Conservation (phyloP, 2,113 vertebrate species). For the Clarias macrocephalus region DNA sequence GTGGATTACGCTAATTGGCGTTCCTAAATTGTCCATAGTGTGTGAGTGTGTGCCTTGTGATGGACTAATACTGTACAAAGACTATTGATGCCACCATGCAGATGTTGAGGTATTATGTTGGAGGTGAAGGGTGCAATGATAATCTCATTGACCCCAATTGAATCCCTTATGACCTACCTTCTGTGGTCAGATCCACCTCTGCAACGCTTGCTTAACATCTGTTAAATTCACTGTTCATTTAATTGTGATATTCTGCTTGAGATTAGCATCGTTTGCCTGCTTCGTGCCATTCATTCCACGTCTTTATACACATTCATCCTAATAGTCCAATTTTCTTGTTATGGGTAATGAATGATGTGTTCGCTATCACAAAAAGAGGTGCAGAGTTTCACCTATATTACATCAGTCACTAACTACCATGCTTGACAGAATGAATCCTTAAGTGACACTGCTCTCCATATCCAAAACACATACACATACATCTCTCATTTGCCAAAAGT, state of each 20-base stretch:
- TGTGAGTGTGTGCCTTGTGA: too few species aligned
- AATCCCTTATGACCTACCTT: background rate
- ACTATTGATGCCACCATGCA: background rate
- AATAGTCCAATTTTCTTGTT: slow-evolving; percentile 29
- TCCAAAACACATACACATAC: background rate
- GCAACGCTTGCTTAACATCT: background rate
- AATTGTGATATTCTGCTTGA: background rate
- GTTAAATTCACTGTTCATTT: background rate
- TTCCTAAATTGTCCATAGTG: too few species aligned
- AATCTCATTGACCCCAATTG: background rate
- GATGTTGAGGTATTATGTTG: slow-evolving; percentile 4
- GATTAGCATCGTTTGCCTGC: background rate
- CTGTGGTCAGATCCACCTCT: background rate
- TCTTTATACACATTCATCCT: background rate
- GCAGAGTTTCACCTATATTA: slow-evolving; percentile 47
- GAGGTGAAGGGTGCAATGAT: background rate
- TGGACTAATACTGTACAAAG: too few species aligned
- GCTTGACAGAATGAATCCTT: slow-evolving; percentile 39
- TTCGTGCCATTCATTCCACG: background rate
- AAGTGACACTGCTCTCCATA: slow-evolving; percentile 8
- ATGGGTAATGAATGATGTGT: slow-evolving; percentile 29
- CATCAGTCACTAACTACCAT: slow-evolving; percentile 50
- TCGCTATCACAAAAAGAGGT: background rate
- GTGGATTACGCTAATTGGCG: too few species aligned
- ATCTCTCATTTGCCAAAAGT: background rate